Percentiles rank a stretch among this genome's conserved stretches.
phyloP scores from a whole-genome alignment of 2,888 invertebrate genomes.

The Drosophila suboccidentalis region DNA sequence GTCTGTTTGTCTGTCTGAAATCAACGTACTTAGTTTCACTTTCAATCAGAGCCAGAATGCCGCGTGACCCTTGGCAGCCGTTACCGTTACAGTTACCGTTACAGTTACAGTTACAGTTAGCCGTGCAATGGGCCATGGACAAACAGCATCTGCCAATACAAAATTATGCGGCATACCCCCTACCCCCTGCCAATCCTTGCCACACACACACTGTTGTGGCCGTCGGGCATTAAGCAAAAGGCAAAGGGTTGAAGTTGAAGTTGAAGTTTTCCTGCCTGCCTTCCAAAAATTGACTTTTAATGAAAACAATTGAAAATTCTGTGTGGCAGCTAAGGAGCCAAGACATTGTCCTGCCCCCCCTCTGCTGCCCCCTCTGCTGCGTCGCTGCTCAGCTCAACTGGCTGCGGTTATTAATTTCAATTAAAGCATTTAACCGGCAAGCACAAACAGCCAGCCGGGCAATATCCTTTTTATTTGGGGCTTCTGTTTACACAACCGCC shows the following conservation, averaged over 20 bases:
- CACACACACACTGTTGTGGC: constrained; percentile 4
- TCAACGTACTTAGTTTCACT: constrained; percentile 47
- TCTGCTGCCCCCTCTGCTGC: constrained; percentile 19
- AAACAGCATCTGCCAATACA: constrained; percentile 73
- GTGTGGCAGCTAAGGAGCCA: not conserved
- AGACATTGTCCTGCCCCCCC: constrained; percentile 16
- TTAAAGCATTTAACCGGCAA: constrained; percentile 82
- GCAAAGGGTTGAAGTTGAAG: constrained; percentile 65
- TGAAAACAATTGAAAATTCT: constrained; percentile 82
- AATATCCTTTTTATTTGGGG: constrained; percentile 63
- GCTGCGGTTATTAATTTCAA: constrained; percentile 82
- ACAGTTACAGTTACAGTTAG: constrained; percentile 23
- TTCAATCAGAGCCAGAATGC: constrained; percentile 62
- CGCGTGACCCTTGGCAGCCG: constrained; percentile 74
- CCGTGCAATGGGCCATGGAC: constrained; percentile 67
- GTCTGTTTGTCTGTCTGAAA: constrained; percentile 9
- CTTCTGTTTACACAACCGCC: constrained; percentile 71
- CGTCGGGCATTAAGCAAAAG: constrained; percentile 29
- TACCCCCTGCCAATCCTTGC: constrained; percentile 3
- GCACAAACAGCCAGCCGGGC: constrained; percentile 59
- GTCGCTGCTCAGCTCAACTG: constrained; percentile 46
- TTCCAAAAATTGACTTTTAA: constrained; percentile 78
- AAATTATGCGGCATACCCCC: constrained; percentile 69
- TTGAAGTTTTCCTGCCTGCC: constrained; percentile 14
- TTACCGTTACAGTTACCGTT: constrained; percentile 53